phyloP scores from a whole-genome alignment of 2,888 invertebrate genomes.

The Habroteleia sp. region DNA sequence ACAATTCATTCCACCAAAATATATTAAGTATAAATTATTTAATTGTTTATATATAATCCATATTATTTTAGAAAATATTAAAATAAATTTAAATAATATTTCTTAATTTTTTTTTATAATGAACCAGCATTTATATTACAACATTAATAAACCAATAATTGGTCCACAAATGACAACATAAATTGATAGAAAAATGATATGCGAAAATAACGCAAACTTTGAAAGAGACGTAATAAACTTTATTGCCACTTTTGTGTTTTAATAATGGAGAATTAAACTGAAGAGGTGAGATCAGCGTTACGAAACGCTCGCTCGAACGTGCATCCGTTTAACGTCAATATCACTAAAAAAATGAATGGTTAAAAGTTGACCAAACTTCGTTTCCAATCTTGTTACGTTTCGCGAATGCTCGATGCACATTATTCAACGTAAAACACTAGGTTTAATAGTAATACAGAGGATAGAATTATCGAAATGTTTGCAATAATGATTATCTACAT shows the following conservation, averaged over 20 bases:
- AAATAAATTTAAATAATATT: too few species aligned
- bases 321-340: slow-evolving; percentile 49
- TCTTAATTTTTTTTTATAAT: too few species aligned
- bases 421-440: not conserved
- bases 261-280: slow-evolving; percentile 51
- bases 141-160: too few species aligned
- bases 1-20: too few species aligned
- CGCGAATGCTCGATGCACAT: not conserved
- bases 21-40: too few species aligned
- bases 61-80: too few species aligned
- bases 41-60: too few species aligned
- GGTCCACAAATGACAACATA: too few species aligned
- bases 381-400: slow-evolving; percentile 10
- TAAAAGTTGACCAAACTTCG: slow-evolving; percentile 23
- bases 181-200: slow-evolving; percentile 8
- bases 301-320: slow-evolving; percentile 52
- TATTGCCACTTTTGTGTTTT: slow-evolving; percentile 45
- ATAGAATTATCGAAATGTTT: slow-evolving; percentile 9
- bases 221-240: slow-evolving; percentile 29
- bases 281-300: slow-evolving; percentile 61
- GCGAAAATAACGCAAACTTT: slow-evolving; percentile 3
- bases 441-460: slow-evolving; percentile 18
- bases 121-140: too few species aligned
- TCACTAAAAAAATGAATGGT: slow-evolving; percentile 32
- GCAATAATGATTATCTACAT: slow-evolving; percentile 32